Evolutionary conservation across 2,797 vertebrate species (phyloP).

Genomic region (Enteromius afrohamiltoni): DNA sequence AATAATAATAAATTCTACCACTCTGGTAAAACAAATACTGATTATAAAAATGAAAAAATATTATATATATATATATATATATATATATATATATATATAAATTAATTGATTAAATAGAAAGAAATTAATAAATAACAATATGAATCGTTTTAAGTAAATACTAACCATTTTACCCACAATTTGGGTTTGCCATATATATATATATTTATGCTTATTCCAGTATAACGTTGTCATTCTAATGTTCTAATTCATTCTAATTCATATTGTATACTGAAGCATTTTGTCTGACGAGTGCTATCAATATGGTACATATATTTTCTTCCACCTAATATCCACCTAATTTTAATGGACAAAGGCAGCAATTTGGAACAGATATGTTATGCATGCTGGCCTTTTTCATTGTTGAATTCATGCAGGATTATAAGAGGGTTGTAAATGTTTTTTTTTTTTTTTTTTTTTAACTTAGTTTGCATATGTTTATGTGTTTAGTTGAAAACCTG

Average conservation of each 20-base stretch:
- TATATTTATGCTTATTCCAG: background rate
- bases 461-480: conserved; percentile 12
- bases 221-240: background rate
- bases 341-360: background rate
- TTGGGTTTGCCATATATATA: background rate
- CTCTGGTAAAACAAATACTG: background rate
- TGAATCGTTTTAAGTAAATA: background rate
- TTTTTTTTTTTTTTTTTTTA: background rate
- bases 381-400: background rate
- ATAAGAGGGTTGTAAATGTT: background rate
- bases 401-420: background rate
- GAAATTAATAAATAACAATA: background rate
- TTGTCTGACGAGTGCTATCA: background rate
- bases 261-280: background rate
- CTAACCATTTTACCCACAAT: background rate
- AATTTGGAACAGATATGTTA: background rate
- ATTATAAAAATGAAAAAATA: background rate
- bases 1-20: background rate
- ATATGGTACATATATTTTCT: background rate
- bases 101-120: background rate
- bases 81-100: too few species aligned
- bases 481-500: conserved; percentile 84
- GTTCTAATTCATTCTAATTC: background rate
- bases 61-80: too few species aligned
- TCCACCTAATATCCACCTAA: background rate